These are phyloP conservation scores for Bactericera cockerelli DNA, from an alignment of 1,140 invertebrate genomes.

Conservation along the genomic window DNA sequence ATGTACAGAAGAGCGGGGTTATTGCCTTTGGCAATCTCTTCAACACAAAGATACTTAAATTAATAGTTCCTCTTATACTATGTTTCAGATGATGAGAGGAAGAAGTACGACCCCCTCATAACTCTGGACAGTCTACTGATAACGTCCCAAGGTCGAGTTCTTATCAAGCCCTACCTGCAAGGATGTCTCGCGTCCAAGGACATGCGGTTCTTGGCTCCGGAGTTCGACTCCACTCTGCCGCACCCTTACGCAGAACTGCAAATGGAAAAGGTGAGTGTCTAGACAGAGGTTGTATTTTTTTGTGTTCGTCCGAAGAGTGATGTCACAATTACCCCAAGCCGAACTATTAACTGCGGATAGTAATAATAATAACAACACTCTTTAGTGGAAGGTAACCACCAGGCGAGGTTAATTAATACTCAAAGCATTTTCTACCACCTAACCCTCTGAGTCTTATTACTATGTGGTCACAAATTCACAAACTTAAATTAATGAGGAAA, in stretches of 20 bases:
- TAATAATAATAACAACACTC: too few species aligned
- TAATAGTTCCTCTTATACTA: background rate
- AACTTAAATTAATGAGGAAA: too few species aligned
- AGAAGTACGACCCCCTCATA: slow-evolving; percentile 2
- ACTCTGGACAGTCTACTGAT: slow-evolving; percentile 1
- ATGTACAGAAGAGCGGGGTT: too few species aligned
- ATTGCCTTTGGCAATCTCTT: too few species aligned
- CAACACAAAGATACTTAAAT: too few species aligned
- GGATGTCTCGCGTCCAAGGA: background rate
- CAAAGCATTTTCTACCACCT: too few species aligned
- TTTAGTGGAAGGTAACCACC: too few species aligned
- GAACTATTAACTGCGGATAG: too few species aligned
- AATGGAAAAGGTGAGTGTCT: background rate
- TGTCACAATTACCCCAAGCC: too few species aligned
- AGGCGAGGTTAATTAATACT: too few species aligned
- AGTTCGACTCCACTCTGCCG: background rate
- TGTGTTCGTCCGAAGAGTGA: background rate
- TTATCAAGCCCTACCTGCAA: slow-evolving; percentile 2
- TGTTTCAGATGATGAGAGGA: slow-evolving; percentile 4
- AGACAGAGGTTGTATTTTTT: background rate
- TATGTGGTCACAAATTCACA: too few species aligned
- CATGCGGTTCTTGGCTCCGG: background rate
- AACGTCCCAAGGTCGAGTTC: slow-evolving; percentile 5
- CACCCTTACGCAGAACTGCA: background rate
- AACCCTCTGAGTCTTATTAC: too few species aligned